Evolutionary conservation across 1,140 invertebrate genomes (phyloP).

Genomic region (Drepana arcuata): DNA sequence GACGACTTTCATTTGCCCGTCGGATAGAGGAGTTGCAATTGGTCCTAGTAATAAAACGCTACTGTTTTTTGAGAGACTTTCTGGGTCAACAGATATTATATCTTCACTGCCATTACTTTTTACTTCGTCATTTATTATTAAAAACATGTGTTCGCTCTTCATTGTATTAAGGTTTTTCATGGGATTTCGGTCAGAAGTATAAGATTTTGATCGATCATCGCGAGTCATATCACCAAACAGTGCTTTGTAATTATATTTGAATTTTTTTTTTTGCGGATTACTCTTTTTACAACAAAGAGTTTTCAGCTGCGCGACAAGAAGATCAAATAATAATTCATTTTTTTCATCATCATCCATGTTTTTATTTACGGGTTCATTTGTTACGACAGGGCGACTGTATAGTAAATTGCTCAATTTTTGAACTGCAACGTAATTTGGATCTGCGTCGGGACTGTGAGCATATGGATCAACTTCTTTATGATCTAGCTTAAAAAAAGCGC

Average conservation of each 20-base stretch:
- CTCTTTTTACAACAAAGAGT: slow-evolving; percentile 45
- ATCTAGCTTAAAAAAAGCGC: slow-evolving; percentile 39
- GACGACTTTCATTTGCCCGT: slow-evolving; percentile 41
- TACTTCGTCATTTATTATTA: slow-evolving; percentile 57
- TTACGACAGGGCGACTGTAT: slow-evolving; percentile 18
- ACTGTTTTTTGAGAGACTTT: slow-evolving; percentile 48
- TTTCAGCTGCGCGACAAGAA: slow-evolving; percentile 49
- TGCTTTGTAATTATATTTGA: slow-evolving; percentile 12
- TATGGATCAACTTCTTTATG: slow-evolving; percentile 33
- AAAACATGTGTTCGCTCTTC: slow-evolving; percentile 45
- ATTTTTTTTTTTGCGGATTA: slow-evolving; percentile 14
- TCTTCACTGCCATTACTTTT: slow-evolving; percentile 40
- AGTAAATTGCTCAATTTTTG: slow-evolving; percentile 45
- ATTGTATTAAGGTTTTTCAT: slow-evolving; percentile 3
- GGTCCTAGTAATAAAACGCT: slow-evolving; percentile 53
- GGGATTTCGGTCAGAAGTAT: slow-evolving; percentile 3
- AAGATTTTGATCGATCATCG: slow-evolving; percentile 6
- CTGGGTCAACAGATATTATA: slow-evolving; percentile 46
- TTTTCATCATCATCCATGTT: slow-evolving; percentile 32
- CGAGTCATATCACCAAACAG: slow-evolving; percentile 9
- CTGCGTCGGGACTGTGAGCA: slow-evolving; percentile 20
- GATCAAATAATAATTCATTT: slow-evolving; percentile 50
- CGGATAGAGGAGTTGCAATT: slow-evolving; percentile 36
- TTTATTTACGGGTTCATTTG: slow-evolving; percentile 6
- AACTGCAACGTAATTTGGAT: slow-evolving; percentile 30